A percentile compares a stretch with the other conserved stretches of the same genome.
Conservation (phyloP, 2,797 vertebrate genomes). For the Sebastes taczanowskii region DNA sequence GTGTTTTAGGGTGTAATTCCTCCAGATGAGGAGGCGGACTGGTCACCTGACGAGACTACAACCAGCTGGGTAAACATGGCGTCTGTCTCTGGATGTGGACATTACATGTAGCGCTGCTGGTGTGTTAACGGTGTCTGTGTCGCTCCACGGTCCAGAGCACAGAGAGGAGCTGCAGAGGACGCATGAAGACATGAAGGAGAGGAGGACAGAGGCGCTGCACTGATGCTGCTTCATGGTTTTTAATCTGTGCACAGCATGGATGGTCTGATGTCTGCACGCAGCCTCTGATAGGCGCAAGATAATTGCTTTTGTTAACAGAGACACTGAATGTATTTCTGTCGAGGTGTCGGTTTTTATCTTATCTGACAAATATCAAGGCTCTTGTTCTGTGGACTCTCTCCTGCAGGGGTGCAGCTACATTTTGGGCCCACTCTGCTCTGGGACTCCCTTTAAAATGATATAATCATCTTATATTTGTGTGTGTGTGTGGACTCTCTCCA, state of each 20-base stretch:
- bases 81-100: conserved; percentile 56
- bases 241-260: conserved; percentile 5
- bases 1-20: conserved; percentile 31
- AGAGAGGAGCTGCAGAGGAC: neutral
- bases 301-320: conserved; percentile 57
- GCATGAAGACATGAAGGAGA: neutral
- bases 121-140: neutral
- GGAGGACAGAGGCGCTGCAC: neutral
- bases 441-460: neutral
- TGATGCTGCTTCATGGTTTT: neutral
- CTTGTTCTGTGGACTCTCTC: neutral
- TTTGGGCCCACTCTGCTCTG: neutral
- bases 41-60: conserved; percentile 75
- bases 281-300: conserved; percentile 36
- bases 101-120: conserved; percentile 18
- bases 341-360: neutral
- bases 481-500: neutral
- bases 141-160: neutral
- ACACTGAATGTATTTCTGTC: neutral
- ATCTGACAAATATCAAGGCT: neutral
- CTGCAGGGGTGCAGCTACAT: neutral
- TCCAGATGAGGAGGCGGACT: neutral
- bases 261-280: conserved; percentile 33
- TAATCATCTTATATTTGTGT: neutral
- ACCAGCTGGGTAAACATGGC: conserved; percentile 83